Base-by-base conservation (phyloP, 2,113 vertebrate genomes). In the Paramormyrops kingsleyae region DNA sequence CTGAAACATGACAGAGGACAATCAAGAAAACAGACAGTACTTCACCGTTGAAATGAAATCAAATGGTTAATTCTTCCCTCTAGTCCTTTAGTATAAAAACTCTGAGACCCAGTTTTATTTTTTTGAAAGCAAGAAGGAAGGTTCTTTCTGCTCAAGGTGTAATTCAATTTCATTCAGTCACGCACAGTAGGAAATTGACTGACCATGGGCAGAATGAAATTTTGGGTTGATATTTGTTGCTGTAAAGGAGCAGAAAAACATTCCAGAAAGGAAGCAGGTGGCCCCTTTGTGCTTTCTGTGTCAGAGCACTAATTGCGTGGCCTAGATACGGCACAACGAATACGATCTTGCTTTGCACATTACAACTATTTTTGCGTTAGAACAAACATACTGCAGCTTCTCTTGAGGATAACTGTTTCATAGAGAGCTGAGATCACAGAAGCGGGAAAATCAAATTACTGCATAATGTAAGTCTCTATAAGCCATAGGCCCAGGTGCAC, bases 401-500 rank as follows among this genome's bases (percentile, higher is more conserved):
- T 92, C 92, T 66, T 9, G 90, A 92, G 94, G 92, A 91, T 93
- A 90, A 86, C 92, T 89, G 89, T 86, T 90, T 90, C 91, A 84
- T 42, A 80, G 91, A 93, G 89, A 90, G 77, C 87, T 56, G 87
- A 62, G 83, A 86, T 70, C 83, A 83, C 89, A 80, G n/a, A 87
- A 86, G 83, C 66, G 66, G 87, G 89, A 83, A 88, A 91, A 92
- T 84, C 66, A 84, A 91, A 90, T 91, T 87, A 80, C 74, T 19
- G 35, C 39, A 49, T 77, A 62, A 46, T n/a, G 62, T 87, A 89
- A 90, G 89, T 42, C 90, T 35, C 47, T 88, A 91, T 93, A 91
- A 93, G 90, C 91, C 90, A 90, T 91, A 92, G 90, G 91, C 94
- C 92, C 90, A 91, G 92, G 90, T 92, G 90, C 89, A 62, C 90